These are phyloP conservation scores for Carassius auratus DNA, from an alignment of 2,113 vertebrate genomes.

Conservation along the genomic window DNA sequence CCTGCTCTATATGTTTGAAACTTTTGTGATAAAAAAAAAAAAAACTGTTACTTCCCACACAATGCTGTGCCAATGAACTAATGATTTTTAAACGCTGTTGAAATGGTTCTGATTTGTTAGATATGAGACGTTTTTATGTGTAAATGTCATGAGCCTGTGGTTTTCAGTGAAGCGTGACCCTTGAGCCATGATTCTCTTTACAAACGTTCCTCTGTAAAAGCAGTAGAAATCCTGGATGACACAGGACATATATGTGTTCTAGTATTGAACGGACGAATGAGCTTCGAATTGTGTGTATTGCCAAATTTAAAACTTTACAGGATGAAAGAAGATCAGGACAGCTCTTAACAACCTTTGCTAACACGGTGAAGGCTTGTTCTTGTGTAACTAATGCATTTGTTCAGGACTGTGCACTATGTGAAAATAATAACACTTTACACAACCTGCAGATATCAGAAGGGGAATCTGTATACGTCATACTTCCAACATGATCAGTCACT, in stretches of 20 bases:
- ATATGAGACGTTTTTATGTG: conserved; percentile 45
- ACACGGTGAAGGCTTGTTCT: conserved; percentile 44
- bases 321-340: conserved; percentile 34
- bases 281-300: conserved; percentile 38
- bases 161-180: conserved; percentile 47
- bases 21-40: not conserved
- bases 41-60: not conserved
- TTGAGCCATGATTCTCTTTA: conserved; percentile 46
- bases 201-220: conserved; percentile 48
- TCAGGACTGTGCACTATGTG: conserved; percentile 46
- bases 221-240: conserved; percentile 45
- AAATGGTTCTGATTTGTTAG: conserved; percentile 32
- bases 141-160: conserved; percentile 48
- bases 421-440: conserved; percentile 20
- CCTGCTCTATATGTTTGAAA: not conserved
- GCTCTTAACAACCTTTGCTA: conserved; percentile 37
- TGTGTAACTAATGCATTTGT: conserved; percentile 39
- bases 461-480: conserved; percentile 23
- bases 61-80: conserved; percentile 26
- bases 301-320: conserved; percentile 44
- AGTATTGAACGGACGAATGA: conserved; percentile 42
- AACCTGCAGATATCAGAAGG: conserved; percentile 32
- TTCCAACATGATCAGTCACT: conserved; percentile 37
- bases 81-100: not conserved
- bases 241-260: conserved; percentile 42